Evolutionary conservation across 2,113 vertebrate genomes (phyloP), one percentile per base, ranked within the genome.

Genomic region (Prolemur simus): DNA sequence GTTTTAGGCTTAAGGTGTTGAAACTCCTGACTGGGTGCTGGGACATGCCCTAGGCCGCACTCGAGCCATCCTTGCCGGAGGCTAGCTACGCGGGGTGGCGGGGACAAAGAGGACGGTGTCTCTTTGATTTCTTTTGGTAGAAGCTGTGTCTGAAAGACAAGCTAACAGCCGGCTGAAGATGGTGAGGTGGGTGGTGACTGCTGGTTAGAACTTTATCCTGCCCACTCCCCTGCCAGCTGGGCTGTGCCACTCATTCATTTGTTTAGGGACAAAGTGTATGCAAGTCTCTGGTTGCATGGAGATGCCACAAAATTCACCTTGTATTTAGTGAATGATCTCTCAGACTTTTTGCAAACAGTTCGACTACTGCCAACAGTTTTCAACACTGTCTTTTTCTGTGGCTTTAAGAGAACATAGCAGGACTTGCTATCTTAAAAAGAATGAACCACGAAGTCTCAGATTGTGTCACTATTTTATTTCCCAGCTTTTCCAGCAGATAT

Each of bases 381-480:
- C 76, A 63, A 0, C 11, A 7, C 1, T 17, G 18, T 45, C 69
- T 25, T 54, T 54, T 66, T 27, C 39, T n/a, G 2, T 23, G 34
- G 5, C 45, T 54, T 94, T 42, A 29, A 14, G 25, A 60, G 25
- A 34, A 58, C 42, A 0, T 8, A 52, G 10, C n/a, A 39, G 10
- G 32, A 56, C 21, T 34, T 54, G 39, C 32, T 13, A 4, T 60
- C 20, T 39, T 37, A 66, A 20, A 6, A 29, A 69, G n/a, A 56
- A 37, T 8, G 20, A 83, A 4, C 60, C 71, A 18, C 92, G 9
- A 15, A 27, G 18, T 29, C 87, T 32, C n/a, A 25, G 49, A 17
- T 1, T 5, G 0, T 0, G 9, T 1, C 23, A 13, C 6, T 3
- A 13, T 64, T 49, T 66, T 52, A 7, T 8, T 21, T 84, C n/a